Evolutionary conservation across 2,888 invertebrate species (phyloP).

Genomic region (Petrophora chlorosata): DNA sequence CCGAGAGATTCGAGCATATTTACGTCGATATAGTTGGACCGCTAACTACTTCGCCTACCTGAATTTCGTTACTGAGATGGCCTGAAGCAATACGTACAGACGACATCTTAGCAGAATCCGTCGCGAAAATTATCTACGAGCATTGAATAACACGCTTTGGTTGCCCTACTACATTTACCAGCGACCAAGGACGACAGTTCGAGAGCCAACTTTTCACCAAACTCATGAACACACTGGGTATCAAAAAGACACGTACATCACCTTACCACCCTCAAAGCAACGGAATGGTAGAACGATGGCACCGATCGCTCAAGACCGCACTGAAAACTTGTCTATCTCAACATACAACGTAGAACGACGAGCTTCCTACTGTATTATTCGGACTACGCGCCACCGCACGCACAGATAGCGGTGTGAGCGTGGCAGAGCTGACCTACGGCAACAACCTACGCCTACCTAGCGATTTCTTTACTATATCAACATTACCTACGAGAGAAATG

Average conservation of each 20-base stretch:
- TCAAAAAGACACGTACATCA: conserved; percentile 29
- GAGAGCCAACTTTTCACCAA: conserved; percentile 17
- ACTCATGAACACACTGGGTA: conserved; percentile 20
- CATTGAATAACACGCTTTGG: conserved; percentile 39
- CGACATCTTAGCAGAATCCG: conserved; percentile 39
- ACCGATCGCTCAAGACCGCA: conserved; percentile 31
- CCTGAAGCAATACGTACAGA: background rate
- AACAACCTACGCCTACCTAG: conserved; percentile 9
- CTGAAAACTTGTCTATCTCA: conserved; percentile 4
- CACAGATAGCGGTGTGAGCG: conserved; percentile 12
- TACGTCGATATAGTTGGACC: no score
- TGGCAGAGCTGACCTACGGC: conserved; percentile 22
- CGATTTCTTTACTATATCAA: conserved; percentile 16
- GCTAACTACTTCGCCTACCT: no score
- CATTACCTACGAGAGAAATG: background rate
- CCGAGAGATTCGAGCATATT: no score
- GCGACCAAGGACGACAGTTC: conserved; percentile 34
- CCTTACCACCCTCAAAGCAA: conserved; percentile 37
- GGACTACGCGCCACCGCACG: conserved; percentile 18
- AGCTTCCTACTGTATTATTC: conserved; percentile 18
- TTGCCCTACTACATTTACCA: conserved; percentile 31
- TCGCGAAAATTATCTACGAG: conserved; percentile 36
- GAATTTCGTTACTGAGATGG: no score
- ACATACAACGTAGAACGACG: conserved; percentile 12
- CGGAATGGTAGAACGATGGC: conserved; percentile 34